These are phyloP conservation scores for Prunella strophiata DNA, from an alignment of 2,797 vertebrate genomes.

Conservation along the genomic window DNA sequence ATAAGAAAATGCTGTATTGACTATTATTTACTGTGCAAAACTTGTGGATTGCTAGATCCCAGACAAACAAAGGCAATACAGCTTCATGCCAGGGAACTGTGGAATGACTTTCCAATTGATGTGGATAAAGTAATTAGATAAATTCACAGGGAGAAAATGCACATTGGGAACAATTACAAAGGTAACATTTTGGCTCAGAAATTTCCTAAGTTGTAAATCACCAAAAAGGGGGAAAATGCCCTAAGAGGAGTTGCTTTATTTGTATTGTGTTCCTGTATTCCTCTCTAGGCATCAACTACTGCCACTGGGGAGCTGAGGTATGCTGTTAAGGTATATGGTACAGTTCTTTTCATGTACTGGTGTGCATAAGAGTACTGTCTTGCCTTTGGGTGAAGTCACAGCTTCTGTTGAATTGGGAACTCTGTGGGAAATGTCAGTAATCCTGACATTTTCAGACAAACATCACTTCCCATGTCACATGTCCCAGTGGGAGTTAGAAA, in stretches of 20 bases:
- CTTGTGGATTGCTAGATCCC: background rate
- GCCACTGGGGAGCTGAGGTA: background rate
- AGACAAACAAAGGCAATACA: background rate
- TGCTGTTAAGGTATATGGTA: background rate
- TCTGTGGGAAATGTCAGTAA: constrained; percentile 35
- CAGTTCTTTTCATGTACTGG: background rate
- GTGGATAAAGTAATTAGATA: background rate
- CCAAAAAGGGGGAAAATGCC: background rate
- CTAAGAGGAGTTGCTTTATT: background rate
- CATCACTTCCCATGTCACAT: background rate
- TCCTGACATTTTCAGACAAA: constrained; percentile 35
- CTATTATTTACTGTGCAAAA: background rate
- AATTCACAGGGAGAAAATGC: background rate
- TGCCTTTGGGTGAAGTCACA: constrained; percentile 30
- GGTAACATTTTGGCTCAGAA: background rate
- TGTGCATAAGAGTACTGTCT: background rate
- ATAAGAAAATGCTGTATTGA: background rate
- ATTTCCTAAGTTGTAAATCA: background rate
- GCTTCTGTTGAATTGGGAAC: constrained; percentile 5
- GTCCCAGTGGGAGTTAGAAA: background rate
- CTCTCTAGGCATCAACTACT: background rate
- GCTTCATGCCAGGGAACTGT: background rate
- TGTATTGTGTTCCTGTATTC: background rate
- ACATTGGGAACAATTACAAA: background rate
- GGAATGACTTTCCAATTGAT: background rate